These are phyloP conservation scores for Ondatra zibethicus DNA, from an alignment of 2,113 vertebrate species.

Conservation along the genomic window DNA sequence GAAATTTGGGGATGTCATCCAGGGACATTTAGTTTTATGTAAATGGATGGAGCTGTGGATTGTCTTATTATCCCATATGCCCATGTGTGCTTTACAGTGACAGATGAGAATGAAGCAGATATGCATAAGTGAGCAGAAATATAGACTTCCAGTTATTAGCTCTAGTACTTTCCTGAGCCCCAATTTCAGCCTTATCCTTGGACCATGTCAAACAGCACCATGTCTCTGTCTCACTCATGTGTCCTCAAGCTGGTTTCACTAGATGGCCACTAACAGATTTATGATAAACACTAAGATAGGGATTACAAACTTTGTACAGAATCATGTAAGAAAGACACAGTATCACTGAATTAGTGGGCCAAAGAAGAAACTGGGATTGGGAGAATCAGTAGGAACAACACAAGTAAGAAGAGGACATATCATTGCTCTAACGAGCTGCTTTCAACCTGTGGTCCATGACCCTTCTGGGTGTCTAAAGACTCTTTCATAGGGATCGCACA, in stretches of 20 bases:
- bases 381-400: neutral
- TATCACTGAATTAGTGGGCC: neutral
- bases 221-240: neutral
- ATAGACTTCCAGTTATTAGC: neutral
- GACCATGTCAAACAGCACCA: neutral
- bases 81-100: neutral
- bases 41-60: neutral
- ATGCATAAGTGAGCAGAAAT: neutral
- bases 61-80: neutral
- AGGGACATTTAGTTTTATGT: neutral
- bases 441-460: neutral
- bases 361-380: neutral
- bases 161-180: neutral
- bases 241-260: neutral
- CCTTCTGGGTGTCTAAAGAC: neutral
- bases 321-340: neutral
- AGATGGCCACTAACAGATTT: neutral
- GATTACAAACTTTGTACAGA: neutral
- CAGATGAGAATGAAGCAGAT: neutral
- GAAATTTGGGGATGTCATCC: slow-evolving; percentile 1
- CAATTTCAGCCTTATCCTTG: neutral
- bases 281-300: neutral
- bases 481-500: neutral
- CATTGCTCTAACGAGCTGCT: neutral
- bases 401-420: neutral